Conservation (phyloP, 1,140 invertebrate species). For the Metopolophium dirhodum region DNA sequence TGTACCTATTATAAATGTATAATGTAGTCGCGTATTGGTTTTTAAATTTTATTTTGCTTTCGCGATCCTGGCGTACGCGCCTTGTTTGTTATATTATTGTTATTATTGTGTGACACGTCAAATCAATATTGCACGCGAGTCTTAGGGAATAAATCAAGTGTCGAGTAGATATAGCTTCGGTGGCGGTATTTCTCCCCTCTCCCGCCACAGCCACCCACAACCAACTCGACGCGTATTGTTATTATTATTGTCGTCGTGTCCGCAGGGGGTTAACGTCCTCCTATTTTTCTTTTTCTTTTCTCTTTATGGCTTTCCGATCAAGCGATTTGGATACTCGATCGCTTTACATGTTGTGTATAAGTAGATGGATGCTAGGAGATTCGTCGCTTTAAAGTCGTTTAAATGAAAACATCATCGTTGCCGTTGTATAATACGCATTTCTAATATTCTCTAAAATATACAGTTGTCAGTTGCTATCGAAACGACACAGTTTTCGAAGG, state of each 20-base stretch:
- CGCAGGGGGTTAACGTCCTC: constrained; percentile 1
- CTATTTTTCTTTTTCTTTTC: not conserved
- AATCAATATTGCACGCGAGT: not conserved
- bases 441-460: not conserved
- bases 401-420: not conserved
- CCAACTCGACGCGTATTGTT: not conserved
- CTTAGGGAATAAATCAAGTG: constrained; percentile 7
- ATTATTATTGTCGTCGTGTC: not conserved
- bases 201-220: not conserved
- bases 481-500: not conserved
- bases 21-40: not conserved
- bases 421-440: not conserved
- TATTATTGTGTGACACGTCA: not conserved
- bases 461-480: not conserved
- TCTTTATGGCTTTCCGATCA: not conserved
- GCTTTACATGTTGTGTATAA: not conserved
- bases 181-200: not conserved
- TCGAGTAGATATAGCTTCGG: not conserved
- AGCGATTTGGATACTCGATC: not conserved
- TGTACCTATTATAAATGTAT: not conserved
- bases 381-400: not conserved
- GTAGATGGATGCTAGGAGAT: not conserved
- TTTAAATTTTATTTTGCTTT: not conserved
- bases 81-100: not conserved
- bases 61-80: not conserved